Percentiles rank a stretch among this genome's conserved stretches.
Evolutionary conservation across 2,797 vertebrate species (phyloP).

Genomic region (Tympanoctomys barrerae): DNA sequence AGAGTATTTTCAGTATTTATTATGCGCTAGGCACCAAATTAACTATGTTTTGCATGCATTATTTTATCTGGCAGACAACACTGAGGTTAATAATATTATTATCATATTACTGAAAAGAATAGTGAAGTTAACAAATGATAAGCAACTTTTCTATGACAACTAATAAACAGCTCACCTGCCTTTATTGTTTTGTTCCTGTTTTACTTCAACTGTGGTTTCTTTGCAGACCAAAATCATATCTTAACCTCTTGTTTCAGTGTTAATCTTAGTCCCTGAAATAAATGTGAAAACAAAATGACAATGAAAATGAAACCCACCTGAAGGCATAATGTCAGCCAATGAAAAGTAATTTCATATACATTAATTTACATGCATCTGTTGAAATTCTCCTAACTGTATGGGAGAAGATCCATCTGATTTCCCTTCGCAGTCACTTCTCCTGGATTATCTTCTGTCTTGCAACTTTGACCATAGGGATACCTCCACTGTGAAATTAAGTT

Average conservation of each 20-base stretch:
- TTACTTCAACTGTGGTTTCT: not conserved
- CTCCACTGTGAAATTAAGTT: not conserved
- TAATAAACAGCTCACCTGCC: not conserved
- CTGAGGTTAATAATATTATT: not conserved
- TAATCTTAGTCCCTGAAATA: not conserved
- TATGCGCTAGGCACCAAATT: not conserved
- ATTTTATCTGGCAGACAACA: not conserved
- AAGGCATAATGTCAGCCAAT: slow-evolving; percentile 13
- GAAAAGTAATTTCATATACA: slow-evolving; percentile 43
- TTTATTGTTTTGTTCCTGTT: not conserved
- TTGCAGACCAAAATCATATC: not conserved
- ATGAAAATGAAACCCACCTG: slow-evolving; percentile 6
- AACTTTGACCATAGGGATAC: not conserved
- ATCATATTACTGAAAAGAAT: not conserved
- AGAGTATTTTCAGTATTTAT: not conserved
- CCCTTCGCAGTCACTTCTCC: not conserved
- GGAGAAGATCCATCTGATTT: not conserved
- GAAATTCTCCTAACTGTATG: slow-evolving; percentile 8
- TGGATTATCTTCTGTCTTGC: not conserved
- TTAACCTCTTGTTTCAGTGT: not conserved
- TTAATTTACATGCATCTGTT: slow-evolving; percentile 51
- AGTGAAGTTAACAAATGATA: not conserved
- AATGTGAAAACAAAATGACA: slow-evolving; percentile 17
- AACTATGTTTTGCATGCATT: not conserved
- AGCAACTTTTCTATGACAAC: not conserved